These are phyloP conservation scores for Drosophila repleta DNA, from an alignment of 1,140 invertebrate genomes.

Conservation along the genomic window DNA sequence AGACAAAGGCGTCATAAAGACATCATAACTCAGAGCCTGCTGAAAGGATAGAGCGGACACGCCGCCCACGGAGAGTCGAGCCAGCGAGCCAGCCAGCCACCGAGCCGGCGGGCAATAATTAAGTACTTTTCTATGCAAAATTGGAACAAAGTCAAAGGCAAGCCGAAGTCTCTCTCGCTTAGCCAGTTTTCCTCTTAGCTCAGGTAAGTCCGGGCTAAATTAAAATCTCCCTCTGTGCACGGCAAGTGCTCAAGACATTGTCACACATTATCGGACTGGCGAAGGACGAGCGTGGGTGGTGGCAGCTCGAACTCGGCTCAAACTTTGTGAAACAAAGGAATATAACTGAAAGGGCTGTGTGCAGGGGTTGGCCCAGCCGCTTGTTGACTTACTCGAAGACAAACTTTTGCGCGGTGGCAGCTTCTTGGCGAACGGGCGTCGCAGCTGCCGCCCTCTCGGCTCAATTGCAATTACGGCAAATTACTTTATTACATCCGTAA, in stretches of 20 bases:
- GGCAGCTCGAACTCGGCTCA: conserved; percentile 14
- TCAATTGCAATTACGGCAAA: conserved; percentile 83
- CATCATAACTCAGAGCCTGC: conserved; percentile 74
- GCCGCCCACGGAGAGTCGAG: conserved; percentile 1
- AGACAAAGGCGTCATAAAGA: conserved; percentile 70
- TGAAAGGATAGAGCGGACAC: conserved; percentile 64
- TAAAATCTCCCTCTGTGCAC: conserved; percentile 76
- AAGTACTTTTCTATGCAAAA: conserved; percentile 78
- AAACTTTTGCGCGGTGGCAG: conserved; percentile 43
- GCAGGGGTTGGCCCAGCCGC: neutral
- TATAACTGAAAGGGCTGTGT: conserved; percentile 19
- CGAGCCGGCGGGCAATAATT: conserved; percentile 54
- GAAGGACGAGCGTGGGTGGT: neutral
- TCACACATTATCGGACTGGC: conserved; percentile 65
- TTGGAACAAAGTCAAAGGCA: conserved; percentile 49
- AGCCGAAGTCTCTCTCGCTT: conserved; percentile 13
- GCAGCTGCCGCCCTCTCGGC: conserved; percentile 54
- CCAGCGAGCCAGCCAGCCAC: conserved; percentile 1
- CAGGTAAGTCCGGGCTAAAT: conserved; percentile 60
- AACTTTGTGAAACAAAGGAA: conserved; percentile 60
- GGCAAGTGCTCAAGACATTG: conserved; percentile 72
- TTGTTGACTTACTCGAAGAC: conserved; percentile 21
- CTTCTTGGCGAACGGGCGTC: conserved; percentile 25
- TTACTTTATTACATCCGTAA: conserved; percentile 84
- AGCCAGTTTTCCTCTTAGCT: conserved; percentile 2